Percentiles rank a stretch among this genome's conserved stretches.
Conservation (phyloP, 2,797 vertebrate species). For the Phrynocephalus forsythii region DNA sequence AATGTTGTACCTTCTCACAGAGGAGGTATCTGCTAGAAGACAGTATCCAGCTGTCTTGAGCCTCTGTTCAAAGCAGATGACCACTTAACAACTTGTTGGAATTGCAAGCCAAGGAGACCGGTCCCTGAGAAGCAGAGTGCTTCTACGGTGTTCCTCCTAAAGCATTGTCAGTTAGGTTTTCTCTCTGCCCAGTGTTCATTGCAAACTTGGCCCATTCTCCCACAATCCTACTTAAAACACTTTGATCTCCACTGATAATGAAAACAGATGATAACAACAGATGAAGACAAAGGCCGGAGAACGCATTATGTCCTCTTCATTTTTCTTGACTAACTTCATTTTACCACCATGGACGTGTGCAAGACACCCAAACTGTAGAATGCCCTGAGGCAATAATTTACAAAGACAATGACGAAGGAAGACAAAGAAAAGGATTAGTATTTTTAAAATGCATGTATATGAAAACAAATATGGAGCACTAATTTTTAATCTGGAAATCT, state of each 20-base stretch:
- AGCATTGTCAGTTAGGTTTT: conserved; percentile 42
- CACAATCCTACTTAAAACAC: conserved; percentile 74
- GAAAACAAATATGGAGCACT: not conserved
- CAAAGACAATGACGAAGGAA: too few species aligned
- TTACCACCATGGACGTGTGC: conserved; percentile 23
- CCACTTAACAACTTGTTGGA: conserved; percentile 3
- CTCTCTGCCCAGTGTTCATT: conserved; percentile 50
- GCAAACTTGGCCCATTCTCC: conserved; percentile 66
- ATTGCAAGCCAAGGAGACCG: conserved; percentile 21
- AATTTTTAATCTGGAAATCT: conserved; percentile 43
- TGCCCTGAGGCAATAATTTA: conserved; percentile 47
- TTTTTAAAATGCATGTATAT: conserved; percentile 22
- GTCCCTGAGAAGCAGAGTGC: conserved; percentile 18
- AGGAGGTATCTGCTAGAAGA: conserved; percentile 3
- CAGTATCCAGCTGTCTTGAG: conserved; percentile 43
- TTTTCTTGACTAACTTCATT: conserved; percentile 12
- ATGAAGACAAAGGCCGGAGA: conserved; percentile 59
- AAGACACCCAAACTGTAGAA: conserved; percentile 50
- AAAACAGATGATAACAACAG: conserved; percentile 65
- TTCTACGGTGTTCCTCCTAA: conserved; percentile 48
- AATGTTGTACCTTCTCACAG: conserved; percentile 1
- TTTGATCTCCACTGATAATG: conserved; percentile 74
- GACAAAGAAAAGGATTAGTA: conserved; percentile 48
- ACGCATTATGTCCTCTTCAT: conserved; percentile 65
- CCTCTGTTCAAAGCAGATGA: conserved; percentile 26